Evolutionary conservation across 2,113 vertebrate species (phyloP), one percentile per base, ranked within the genome.

Genomic region (Merops nubicus): DNA sequence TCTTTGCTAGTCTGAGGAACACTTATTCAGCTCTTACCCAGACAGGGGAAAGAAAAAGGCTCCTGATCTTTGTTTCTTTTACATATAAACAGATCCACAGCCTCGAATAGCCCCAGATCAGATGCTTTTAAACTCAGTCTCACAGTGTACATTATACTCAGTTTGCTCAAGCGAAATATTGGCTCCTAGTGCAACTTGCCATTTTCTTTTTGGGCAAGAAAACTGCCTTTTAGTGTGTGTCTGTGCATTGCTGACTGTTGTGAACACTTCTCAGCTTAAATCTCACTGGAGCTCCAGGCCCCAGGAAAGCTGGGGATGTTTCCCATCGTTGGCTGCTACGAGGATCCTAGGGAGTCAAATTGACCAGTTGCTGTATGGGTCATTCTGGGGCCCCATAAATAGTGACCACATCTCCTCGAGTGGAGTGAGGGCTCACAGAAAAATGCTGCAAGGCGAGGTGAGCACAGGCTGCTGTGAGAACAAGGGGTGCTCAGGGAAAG

Each of bases 151-250:
- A 87, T 78, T 68, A 45, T 72, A 5, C 51, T 78, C 29, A 0
- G 0, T 48, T 89, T 63, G 16, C 43, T 38, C 73, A 51, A 53
- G 67, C 5, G 42, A 85, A 51, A 29, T 79, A 57, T 22, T 76
- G 50, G 7, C 48, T 91, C 11, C 4, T 8, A 53, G n/a, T 23
- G 19, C 25, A 53, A n/a, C 48, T 64, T 64, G 31, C 36, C 48
- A 16, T 85, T 92, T 88, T 88, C 56, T 82, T 54, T 76, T 47
- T 25, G 54, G 65, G 67, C 85, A 79, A 76, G 36, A 72, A 85
- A 89, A 16, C n/a, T 38, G 48, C 3, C 0, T 12, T 77, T 94
- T 56, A 72, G 20, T 25, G 34, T 17, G 15, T 72, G 40, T 25
- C 43, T 9, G 33, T 59, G 64, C 26, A 12, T n/a, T 64, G 36